Conservation (phyloP, 2,113 vertebrate genomes). For the Macquaria ambigua region DNA sequence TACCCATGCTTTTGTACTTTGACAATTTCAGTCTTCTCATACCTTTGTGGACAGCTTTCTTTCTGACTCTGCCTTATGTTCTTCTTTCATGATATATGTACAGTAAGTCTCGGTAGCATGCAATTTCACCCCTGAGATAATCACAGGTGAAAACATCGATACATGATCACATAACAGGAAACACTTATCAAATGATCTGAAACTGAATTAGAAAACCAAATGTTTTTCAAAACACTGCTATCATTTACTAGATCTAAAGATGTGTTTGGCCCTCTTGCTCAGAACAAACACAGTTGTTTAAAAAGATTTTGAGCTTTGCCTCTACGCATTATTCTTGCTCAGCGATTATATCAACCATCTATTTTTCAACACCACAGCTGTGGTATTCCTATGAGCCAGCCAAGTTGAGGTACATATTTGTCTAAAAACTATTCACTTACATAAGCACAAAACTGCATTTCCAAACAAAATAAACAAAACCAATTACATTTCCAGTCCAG, state of each 20-base stretch:
- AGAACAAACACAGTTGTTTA: conserved; percentile 49
- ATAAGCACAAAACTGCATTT: conserved; percentile 75
- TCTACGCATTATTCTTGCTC: conserved; percentile 51
- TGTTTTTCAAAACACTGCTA: conserved; percentile 22
- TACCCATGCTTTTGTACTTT: conserved; percentile 2
- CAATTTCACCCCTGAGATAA: conserved; percentile 13
- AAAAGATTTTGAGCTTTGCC: conserved; percentile 52
- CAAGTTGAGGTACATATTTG: conserved; percentile 63
- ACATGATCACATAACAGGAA: conserved; percentile 56
- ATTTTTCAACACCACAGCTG: conserved; percentile 75
- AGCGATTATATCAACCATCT: conserved; percentile 61
- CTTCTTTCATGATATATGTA: background rate
- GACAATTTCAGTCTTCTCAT: background rate
- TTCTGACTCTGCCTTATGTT: background rate
- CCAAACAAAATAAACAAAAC: conserved; percentile 69
- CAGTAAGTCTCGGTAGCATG: background rate
- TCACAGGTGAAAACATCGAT: conserved; percentile 13
- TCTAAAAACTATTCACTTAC: conserved; percentile 69
- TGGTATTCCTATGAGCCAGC: conserved; percentile 74
- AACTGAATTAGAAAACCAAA: conserved; percentile 51
- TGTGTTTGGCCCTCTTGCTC: conserved; percentile 4
- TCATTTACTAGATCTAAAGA: conserved; percentile 35
- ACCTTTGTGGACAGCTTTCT: background rate
- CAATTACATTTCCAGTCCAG: conserved; percentile 68
- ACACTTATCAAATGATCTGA: conserved; percentile 45